Percentiles rank a stretch among this genome's conserved stretches.
Evolutionary conservation across 2,888 invertebrate genomes (phyloP).

Genomic region (Ophion slaviceki): DNA sequence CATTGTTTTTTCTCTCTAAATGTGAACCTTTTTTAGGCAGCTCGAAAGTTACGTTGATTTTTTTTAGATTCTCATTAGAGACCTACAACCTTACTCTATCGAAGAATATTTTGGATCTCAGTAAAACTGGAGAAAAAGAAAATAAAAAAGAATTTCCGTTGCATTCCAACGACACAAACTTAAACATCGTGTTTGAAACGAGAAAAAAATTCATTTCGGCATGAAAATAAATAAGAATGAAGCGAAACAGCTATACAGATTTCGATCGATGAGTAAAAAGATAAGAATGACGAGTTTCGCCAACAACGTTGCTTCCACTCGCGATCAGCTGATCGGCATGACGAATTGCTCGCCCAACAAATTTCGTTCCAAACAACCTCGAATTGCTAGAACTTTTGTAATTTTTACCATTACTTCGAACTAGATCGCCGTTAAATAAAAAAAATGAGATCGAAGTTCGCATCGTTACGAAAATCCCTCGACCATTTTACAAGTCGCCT

Average conservation of each 20-base stretch:
- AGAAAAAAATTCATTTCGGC: not conserved
- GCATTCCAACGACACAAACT: not conserved
- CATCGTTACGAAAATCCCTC: no score
- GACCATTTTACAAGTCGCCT: no score
- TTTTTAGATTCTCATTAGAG: no score
- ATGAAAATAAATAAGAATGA: not conserved
- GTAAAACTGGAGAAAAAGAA: no score
- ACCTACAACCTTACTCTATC: no score
- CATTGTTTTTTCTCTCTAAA: no score
- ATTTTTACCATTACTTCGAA: not conserved
- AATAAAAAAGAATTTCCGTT: not conserved
- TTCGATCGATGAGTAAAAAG: not conserved
- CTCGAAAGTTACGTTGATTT: no score
- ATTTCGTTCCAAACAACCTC: not conserved
- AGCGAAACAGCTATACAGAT: not conserved
- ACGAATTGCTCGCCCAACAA: not conserved
- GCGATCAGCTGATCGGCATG: constrained; percentile 27
- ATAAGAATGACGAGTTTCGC: not conserved
- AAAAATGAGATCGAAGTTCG: not conserved
- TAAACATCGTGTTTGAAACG: not conserved
- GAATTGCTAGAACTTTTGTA: not conserved
- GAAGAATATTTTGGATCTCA: no score
- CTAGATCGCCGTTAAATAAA: not conserved
- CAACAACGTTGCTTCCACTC: not conserved
- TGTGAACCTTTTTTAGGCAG: no score